Conservation (phyloP, 2,113 vertebrate genomes). For the Pitta sordida region DNA sequence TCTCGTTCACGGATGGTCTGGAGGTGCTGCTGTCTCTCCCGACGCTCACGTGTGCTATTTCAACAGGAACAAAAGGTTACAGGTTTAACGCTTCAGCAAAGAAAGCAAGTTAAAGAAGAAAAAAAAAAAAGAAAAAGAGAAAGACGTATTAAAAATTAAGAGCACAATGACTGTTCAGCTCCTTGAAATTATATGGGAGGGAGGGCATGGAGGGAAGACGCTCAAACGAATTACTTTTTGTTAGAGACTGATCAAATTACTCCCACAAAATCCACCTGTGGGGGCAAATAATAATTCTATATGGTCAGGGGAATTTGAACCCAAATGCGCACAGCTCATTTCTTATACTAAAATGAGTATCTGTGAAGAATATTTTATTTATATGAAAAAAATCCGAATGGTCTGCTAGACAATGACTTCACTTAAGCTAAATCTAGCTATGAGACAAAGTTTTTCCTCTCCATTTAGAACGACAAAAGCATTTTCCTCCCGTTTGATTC, state of each 20-base stretch:
- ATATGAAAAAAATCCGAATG: background rate
- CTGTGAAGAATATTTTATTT: background rate
- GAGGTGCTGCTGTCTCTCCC: slow-evolving; percentile 86
- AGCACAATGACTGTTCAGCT: background rate
- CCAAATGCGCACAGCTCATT: background rate
- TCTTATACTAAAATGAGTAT: background rate
- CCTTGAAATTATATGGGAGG: background rate
- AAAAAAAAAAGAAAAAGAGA: background rate
- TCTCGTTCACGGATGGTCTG: slow-evolving; percentile 89
- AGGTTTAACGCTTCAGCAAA: background rate
- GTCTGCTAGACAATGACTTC: background rate
- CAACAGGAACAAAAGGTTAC: background rate
- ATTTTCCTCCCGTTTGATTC: background rate
- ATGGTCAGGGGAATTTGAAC: background rate
- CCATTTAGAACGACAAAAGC: background rate
- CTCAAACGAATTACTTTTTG: background rate
- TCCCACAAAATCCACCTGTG: background rate
- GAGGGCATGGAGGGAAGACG: background rate
- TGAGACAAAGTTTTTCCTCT: background rate
- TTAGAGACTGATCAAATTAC: background rate
- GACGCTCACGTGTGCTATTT: slow-evolving; percentile 72
- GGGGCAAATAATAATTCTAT: background rate
- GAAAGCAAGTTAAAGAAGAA: background rate
- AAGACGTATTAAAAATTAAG: background rate
- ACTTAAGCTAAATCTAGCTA: background rate